A percentile compares a stretch with the other conserved stretches of the same genome.
Conservation (phyloP, 2,888 invertebrate species). For the Cyaniris semiargus region DNA sequence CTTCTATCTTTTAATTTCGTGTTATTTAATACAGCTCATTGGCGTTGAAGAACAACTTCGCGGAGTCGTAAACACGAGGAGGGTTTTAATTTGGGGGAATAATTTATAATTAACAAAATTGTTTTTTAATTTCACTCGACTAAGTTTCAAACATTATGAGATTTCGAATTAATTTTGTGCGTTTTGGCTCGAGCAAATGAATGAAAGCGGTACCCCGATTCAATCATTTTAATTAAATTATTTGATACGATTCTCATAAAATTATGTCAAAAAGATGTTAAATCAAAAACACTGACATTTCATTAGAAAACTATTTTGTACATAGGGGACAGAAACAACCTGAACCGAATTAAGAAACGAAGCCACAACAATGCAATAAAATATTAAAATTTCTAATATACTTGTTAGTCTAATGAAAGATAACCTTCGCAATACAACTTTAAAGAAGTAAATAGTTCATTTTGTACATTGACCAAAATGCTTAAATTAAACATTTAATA, state of each 20-base stretch:
- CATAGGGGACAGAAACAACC: no score
- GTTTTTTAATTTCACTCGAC: not conserved
- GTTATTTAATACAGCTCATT: constrained; percentile 30
- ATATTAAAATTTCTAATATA: no score
- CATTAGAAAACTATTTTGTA: no score
- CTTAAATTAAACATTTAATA: not conserved
- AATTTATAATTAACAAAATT: constrained; percentile 6
- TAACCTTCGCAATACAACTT: not conserved
- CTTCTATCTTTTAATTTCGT: constrained; percentile 29
- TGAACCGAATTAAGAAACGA: no score
- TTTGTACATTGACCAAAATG: not conserved
- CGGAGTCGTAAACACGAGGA: constrained; percentile 19
- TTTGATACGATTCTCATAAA: no score
- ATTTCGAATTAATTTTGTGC: not conserved
- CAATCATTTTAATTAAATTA: not conserved
- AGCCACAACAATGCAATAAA: no score
- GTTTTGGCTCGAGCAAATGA: not conserved
- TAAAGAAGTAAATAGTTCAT: not conserved
- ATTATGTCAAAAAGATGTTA: no score
- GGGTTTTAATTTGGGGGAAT: not conserved
- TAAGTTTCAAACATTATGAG: not conserved
- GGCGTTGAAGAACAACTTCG: constrained; percentile 24
- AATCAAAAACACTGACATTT: no score
- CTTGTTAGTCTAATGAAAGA: no score
- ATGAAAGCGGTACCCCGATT: not conserved